phyloP scores from a whole-genome alignment of 2,888 invertebrate genomes.

The Oasisia sp. region DNA sequence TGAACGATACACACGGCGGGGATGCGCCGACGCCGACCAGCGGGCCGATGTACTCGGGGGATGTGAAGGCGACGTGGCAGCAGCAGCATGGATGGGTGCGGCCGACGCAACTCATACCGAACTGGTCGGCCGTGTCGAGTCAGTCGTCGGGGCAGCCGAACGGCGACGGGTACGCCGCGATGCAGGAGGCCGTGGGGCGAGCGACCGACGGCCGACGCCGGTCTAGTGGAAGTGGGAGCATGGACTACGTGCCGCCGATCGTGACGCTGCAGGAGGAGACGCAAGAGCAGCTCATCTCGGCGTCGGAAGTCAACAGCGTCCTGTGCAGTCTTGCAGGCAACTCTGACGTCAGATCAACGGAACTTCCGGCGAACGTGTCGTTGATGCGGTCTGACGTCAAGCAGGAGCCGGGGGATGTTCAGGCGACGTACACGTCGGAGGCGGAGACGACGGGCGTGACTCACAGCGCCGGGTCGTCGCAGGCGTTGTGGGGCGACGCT shows the following conservation, averaged over 20 bases:
- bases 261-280: neutral
- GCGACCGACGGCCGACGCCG: neutral
- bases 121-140: conserved; percentile 17
- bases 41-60: neutral
- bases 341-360: neutral
- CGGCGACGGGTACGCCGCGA: neutral
- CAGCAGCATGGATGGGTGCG: neutral
- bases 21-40: neutral
- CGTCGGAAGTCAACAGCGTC: neutral
- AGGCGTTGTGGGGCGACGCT: neutral
- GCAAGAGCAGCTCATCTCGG: neutral
- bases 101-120: neutral
- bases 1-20: neutral
- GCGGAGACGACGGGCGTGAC: neutral
- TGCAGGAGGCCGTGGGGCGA: neutral
- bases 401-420: neutral
- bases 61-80: conserved; percentile 6
- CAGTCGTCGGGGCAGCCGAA: neutral
- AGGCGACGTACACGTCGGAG: neutral
- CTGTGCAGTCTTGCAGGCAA: neutral
- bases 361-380: neutral
- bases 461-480: neutral
- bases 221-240: neutral
- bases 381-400: neutral
- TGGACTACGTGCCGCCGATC: neutral